These are phyloP conservation scores for Sula dactylatra DNA, from an alignment of 2,113 vertebrate genomes.

Conservation along the genomic window DNA sequence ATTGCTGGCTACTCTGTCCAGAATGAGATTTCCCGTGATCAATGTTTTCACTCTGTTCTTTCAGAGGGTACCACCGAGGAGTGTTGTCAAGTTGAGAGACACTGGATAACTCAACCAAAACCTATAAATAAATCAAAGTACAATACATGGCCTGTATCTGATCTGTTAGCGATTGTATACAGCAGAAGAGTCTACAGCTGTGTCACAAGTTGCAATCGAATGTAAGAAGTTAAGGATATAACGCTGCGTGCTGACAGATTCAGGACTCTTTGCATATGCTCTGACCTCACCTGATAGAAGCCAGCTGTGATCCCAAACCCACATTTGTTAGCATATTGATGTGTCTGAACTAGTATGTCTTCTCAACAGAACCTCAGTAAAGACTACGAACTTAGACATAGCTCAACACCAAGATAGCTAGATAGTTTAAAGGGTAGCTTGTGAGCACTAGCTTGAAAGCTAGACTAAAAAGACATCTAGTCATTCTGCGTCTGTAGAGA, in stretches of 20 bases:
- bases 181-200: not conserved
- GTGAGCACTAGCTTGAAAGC: not conserved
- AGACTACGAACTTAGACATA: not conserved
- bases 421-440: not conserved
- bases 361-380: not conserved
- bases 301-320: not conserved
- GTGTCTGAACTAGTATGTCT: not conserved
- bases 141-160: not conserved
- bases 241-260: not conserved
- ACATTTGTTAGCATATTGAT: not conserved
- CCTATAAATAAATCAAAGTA: conserved; percentile 71
- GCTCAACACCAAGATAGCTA: not conserved
- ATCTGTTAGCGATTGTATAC: not conserved
- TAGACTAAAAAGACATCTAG: not conserved
- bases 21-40: conserved; percentile 87
- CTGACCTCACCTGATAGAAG: not conserved
- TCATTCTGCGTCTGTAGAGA: not conserved
- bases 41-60: conserved; percentile 92
- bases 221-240: not conserved
- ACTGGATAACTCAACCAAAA: conserved; percentile 93
- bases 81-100: conserved; percentile 90
- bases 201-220: not conserved
- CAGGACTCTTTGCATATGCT: not conserved
- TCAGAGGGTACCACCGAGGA: conserved; percentile 91
- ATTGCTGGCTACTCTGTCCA: conserved; percentile 83